Evolutionary conservation across 1,140 invertebrate genomes (phyloP).

Genomic region (Sarcophaga bullata): DNA sequence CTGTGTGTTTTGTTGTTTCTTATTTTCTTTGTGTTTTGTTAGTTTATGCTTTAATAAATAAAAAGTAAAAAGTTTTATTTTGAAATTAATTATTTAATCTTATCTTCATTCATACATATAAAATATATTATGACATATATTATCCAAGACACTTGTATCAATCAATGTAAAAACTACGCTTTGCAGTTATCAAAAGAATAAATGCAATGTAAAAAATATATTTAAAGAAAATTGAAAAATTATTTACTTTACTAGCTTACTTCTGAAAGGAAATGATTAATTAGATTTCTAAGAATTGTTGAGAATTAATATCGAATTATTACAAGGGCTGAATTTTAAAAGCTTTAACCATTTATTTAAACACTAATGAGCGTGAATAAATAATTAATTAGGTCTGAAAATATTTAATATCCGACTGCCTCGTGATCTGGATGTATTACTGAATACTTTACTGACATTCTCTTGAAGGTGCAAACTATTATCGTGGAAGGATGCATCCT

Average conservation of each 20-base stretch:
- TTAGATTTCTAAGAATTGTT: no score
- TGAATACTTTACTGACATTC: no score
- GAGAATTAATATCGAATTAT: no score
- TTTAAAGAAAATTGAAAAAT: background rate
- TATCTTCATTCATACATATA: background rate
- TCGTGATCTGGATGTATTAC: no score
- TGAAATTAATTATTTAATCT: no score
- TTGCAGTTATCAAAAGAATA: background rate
- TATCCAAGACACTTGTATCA: background rate
- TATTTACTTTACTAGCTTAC: background rate
- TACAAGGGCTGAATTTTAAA: no score
- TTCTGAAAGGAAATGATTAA: background rate
- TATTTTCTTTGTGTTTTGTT: background rate
- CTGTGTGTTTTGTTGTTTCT: background rate
- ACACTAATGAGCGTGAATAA: no score
- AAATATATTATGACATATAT: background rate
- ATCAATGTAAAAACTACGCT: background rate
- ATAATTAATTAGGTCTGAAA: no score
- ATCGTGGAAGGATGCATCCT: no score
- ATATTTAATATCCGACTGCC: no score
- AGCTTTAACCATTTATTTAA: no score
- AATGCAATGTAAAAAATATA: background rate
- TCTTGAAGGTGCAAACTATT: no score
- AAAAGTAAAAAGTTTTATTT: background rate
- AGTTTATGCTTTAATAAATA: background rate